Conservation (phyloP, 2,113 vertebrate species). For the Nicator chloris region DNA sequence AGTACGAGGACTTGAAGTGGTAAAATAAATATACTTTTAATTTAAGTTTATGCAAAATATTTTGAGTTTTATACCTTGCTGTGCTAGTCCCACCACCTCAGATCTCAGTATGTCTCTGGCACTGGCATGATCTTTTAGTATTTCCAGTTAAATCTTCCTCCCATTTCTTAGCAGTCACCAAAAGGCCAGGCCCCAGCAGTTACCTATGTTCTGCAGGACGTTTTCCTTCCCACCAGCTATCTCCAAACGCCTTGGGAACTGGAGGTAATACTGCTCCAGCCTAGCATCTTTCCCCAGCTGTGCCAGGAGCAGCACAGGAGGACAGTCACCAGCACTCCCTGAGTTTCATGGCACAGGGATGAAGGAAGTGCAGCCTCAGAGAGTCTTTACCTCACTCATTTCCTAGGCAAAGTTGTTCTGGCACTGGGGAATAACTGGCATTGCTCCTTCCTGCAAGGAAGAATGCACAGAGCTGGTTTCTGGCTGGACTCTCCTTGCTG, state of each 20-base stretch:
- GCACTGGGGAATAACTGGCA: not conserved
- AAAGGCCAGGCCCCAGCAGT: not conserved
- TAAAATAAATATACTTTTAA: not conserved
- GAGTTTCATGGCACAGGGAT: not conserved
- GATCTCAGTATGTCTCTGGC: not conserved
- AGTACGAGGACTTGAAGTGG: not conserved
- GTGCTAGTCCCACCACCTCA: not conserved
- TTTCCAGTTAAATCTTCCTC: not conserved
- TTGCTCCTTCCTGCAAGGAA: not conserved
- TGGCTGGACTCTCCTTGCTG: not conserved
- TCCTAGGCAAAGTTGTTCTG: not conserved
- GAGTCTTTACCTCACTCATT: not conserved
- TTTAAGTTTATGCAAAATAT: not conserved
- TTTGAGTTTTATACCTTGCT: not conserved
- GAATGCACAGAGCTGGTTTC: not conserved
- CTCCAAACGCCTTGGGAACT: not conserved
- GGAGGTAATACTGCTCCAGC: not conserved
- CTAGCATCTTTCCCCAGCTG: not conserved
- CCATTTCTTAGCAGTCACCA: not conserved
- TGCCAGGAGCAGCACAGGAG: fast-evolving
- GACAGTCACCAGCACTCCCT: not conserved
- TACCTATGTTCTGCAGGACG: not conserved
- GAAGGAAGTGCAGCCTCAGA: not conserved
- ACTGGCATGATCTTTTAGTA: not conserved
- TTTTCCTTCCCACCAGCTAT: not conserved